These are phyloP conservation scores for Dolichotis patagonum DNA, from an alignment of 2,113 vertebrate genomes.

Conservation along the genomic window DNA sequence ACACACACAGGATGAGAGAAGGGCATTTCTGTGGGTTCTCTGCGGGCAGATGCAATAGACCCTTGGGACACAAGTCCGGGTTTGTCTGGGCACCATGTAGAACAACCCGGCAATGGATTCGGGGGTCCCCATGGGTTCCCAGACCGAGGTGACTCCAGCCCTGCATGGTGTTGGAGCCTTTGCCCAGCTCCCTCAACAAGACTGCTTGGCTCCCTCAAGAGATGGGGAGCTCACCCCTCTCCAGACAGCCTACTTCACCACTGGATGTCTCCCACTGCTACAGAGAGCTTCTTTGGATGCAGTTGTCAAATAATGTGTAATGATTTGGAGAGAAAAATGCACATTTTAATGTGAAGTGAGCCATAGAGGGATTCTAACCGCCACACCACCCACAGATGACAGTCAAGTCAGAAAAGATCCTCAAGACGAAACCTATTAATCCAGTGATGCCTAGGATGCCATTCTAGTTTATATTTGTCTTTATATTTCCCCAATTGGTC, in stretches of 20 bases:
- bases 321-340: not conserved
- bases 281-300: not conserved
- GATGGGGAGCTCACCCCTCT: not conserved
- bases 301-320: not conserved
- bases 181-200: not conserved
- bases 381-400: too few species aligned
- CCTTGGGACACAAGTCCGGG: not conserved
- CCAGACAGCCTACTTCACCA: too few species aligned
- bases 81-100: fast-evolving
- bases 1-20: fast-evolving
- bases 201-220: not conserved
- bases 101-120: not conserved
- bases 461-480: not conserved
- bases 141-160: not conserved
- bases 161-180: not conserved
- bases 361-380: not conserved
- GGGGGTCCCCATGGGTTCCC: not conserved
- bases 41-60: not conserved
- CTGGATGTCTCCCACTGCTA: not conserved
- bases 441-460: not conserved
- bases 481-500: not conserved
- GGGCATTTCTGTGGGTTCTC: not conserved
- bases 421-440: not conserved
- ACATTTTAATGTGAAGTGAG: not conserved
- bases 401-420: not conserved